A percentile compares a stretch with the other conserved stretches of the same genome.
These are phyloP conservation scores for Drymonia ruficornis DNA, from an alignment of 2,888 invertebrate genomes.

Conservation along the genomic window DNA sequence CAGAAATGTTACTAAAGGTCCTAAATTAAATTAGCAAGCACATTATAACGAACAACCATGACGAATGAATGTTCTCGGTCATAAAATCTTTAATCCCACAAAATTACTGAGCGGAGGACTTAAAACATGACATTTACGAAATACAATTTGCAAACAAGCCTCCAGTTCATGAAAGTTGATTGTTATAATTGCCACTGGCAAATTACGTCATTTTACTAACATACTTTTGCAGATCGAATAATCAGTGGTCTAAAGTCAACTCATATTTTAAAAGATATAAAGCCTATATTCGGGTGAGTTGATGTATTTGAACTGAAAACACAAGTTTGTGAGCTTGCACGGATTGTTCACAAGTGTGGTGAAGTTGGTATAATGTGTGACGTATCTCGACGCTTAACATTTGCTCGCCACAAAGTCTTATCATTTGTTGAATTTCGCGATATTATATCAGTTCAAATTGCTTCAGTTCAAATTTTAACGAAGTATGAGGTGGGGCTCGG, in stretches of 20 bases:
- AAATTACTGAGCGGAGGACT: slow-evolving; percentile 39
- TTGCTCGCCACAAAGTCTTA: slow-evolving; percentile 48
- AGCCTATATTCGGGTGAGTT: slow-evolving; percentile 17
- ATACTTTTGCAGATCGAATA: slow-evolving; percentile 20
- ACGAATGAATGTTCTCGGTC: slow-evolving; percentile 20
- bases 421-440: slow-evolving; percentile 40
- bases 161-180: slow-evolving; percentile 53
- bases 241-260: slow-evolving; percentile 10
- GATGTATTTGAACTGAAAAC: slow-evolving; percentile 14
- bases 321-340: slow-evolving; percentile 29
- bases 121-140: slow-evolving; percentile 46
- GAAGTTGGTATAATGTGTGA: slow-evolving; percentile 42
- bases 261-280: slow-evolving; percentile 7
- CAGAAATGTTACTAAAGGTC: neutral
- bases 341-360: slow-evolving; percentile 42
- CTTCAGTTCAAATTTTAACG: slow-evolving; percentile 16
- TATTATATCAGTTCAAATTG: slow-evolving; percentile 28
- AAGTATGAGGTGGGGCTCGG: neutral
- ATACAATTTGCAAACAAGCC: slow-evolving; percentile 52
- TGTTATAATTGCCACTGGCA: slow-evolving; percentile 54
- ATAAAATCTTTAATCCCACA: slow-evolving; percentile 34
- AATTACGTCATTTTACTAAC: slow-evolving; percentile 43
- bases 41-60: slow-evolving; percentile 3
- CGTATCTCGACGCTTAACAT: slow-evolving; percentile 45
- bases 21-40: neutral